phyloP scores from a whole-genome alignment of 2,888 invertebrate species.

The Trypoxylon attenuatum region DNA sequence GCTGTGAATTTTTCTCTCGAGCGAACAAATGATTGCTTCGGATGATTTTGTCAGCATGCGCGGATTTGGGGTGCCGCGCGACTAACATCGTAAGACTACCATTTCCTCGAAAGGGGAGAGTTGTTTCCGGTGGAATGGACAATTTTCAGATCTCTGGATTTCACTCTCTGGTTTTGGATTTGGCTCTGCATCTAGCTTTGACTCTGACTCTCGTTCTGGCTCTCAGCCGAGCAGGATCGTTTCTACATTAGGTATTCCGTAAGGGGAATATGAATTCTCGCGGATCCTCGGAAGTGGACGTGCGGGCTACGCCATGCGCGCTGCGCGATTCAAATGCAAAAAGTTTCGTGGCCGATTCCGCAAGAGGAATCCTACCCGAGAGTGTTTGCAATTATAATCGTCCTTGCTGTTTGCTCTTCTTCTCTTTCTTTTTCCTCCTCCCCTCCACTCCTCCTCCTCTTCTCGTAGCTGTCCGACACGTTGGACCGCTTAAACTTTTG shows the following conservation, averaged over 20 bases:
- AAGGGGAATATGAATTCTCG: constrained; percentile 58
- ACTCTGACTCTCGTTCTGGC: constrained; percentile 47
- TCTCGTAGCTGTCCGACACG: not conserved
- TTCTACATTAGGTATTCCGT: constrained; percentile 63
- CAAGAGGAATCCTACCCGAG: constrained; percentile 23
- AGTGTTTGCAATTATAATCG: constrained; percentile 37
- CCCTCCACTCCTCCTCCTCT: not conserved
- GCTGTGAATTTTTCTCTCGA: no score
- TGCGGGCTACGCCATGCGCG: no score
- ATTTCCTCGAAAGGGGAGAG: no score
- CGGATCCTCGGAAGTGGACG: constrained; percentile 47
- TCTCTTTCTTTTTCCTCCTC: not conserved
- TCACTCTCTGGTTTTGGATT: no score
- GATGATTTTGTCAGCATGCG: no score
- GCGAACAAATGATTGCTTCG: no score
- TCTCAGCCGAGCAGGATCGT: constrained; percentile 44
- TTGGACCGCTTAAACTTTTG: no score
- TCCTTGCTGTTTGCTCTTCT: not conserved
- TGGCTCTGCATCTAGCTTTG: no score
- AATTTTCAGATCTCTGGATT: no score
- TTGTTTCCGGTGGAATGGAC: no score
- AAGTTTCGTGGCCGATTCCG: constrained; percentile 23
- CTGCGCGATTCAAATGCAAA: constrained; percentile 44
- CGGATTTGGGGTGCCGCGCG: no score
- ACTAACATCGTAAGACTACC: no score